phyloP scores from a whole-genome alignment of 2,888 invertebrate genomes.

The Tinea pellionella region DNA sequence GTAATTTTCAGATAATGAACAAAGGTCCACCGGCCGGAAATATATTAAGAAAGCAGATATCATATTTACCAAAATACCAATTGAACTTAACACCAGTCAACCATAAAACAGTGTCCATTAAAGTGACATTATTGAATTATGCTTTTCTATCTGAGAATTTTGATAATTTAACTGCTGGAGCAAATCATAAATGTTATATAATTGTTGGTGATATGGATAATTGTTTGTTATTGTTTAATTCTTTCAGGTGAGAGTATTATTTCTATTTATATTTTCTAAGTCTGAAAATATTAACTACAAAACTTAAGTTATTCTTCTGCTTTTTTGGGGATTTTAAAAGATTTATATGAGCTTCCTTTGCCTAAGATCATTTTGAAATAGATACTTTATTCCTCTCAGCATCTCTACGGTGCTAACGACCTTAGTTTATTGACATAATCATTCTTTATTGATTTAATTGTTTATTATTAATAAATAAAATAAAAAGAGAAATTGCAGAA shows the following conservation, averaged over 20 bases:
- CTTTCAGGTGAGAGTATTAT: slow-evolving; percentile 57
- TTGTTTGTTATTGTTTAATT: slow-evolving; percentile 64
- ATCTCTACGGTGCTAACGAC: too few relatives aligned
- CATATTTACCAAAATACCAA: slow-evolving; percentile 73
- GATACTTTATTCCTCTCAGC: too few relatives aligned
- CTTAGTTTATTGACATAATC: too few relatives aligned
- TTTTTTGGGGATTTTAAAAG: too few relatives aligned
- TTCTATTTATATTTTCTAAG: too few relatives aligned
- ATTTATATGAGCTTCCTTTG: too few relatives aligned
- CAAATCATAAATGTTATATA: slow-evolving; percentile 65
- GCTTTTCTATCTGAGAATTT: slow-evolving; percentile 48
- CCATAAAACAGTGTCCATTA: slow-evolving; percentile 35
- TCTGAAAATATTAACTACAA: too few relatives aligned
- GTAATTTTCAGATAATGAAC: slow-evolving; percentile 72
- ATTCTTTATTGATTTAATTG: too few relatives aligned
- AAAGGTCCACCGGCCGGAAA: slow-evolving; percentile 80
- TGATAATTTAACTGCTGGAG: slow-evolving; percentile 53
- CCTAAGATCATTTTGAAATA: too few relatives aligned
- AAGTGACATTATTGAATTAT: slow-evolving; percentile 50
- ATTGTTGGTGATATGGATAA: slow-evolving; percentile 76
- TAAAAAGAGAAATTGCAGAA: too few relatives aligned
- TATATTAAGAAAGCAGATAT: slow-evolving; percentile 71
- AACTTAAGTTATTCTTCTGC: too few relatives aligned
- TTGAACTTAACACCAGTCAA: slow-evolving; percentile 45
- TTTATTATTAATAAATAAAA: too few relatives aligned